phyloP scores from a whole-genome alignment of 2,888 invertebrate species.

The Reticulitermes lucifugus region DNA sequence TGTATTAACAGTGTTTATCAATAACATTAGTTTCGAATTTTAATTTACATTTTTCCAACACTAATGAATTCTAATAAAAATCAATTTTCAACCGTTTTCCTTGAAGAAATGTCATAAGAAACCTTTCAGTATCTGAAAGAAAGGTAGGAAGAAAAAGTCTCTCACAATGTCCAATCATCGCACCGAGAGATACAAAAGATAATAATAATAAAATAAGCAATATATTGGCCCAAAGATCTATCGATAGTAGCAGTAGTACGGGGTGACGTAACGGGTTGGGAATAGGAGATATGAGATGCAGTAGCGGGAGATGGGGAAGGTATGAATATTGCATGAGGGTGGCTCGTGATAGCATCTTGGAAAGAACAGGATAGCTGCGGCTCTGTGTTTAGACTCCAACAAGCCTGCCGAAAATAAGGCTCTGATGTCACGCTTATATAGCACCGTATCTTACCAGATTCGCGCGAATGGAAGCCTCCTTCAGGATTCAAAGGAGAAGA shows the following conservation, averaged over 20 bases:
- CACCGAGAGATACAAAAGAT: neutral
- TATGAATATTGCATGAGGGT: constrained; percentile 49
- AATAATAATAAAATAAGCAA: constrained; percentile 35
- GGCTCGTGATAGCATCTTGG: constrained; percentile 49
- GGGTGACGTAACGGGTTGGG: neutral
- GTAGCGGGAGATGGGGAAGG: constrained; percentile 31
- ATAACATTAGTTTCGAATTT: no score
- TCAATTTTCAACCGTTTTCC: neutral
- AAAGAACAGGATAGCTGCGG: neutral
- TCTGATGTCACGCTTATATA: neutral
- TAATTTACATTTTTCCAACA: neutral
- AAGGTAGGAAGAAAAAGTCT: neutral
- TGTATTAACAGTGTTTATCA: no score
- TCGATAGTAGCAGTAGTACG: neutral
- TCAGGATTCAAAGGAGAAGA: neutral
- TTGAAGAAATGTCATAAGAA: neutral
- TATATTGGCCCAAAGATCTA: neutral
- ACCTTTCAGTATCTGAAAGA: neutral
- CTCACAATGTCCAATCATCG: neutral
- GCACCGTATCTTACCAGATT: constrained; percentile 19
- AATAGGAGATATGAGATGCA: constrained; percentile 11
- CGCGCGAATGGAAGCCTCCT: neutral
- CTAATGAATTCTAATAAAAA: neutral
- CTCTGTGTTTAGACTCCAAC: constrained; percentile 30
- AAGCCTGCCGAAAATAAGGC: constrained; percentile 10